A percentile compares a stretch with the other conserved stretches of the same genome.
Conservation (phyloP, 1,140 invertebrate species). For the Lordiphosa clarofinis region DNA sequence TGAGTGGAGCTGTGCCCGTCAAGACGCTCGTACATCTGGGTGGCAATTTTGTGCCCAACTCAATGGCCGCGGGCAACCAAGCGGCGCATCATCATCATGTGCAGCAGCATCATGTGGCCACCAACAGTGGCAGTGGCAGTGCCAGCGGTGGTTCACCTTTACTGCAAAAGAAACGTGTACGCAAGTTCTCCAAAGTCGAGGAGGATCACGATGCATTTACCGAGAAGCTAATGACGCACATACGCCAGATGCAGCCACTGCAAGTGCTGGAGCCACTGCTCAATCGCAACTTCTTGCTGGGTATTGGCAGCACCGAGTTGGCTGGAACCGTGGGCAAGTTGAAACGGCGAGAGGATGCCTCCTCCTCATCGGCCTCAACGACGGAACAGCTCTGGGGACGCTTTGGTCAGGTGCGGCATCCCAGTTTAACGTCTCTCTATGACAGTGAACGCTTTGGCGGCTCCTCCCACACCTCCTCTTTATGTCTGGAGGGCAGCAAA, state of each 20-base stretch:
- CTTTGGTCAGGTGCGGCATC: slow-evolving; percentile 87
- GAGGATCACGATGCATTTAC: slow-evolving; percentile 96
- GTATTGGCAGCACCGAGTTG: slow-evolving; percentile 5
- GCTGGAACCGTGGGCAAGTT: background rate
- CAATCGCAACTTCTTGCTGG: slow-evolving; percentile 85
- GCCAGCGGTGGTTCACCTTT: slow-evolving; percentile 22
- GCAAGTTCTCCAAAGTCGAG: slow-evolving; percentile 91
- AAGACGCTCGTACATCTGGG: too few species aligned
- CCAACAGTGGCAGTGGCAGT: slow-evolving; percentile 1
- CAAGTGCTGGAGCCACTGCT: slow-evolving; percentile 93
- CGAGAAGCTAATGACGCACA: slow-evolving; percentile 91
- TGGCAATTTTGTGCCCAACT: too few species aligned
- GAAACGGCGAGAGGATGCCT: too few species aligned
- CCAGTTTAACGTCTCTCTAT: slow-evolving; percentile 79
- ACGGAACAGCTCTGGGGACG: slow-evolving; percentile 23
- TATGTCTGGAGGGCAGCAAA: slow-evolving; percentile 77
- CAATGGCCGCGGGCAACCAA: too few species aligned
- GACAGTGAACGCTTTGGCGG: slow-evolving; percentile 68
- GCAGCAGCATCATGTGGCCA: too few species aligned
- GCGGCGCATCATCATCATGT: background rate
- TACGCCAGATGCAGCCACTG: slow-evolving; percentile 90
- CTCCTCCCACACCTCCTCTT: slow-evolving; percentile 83
- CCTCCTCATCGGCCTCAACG: background rate
- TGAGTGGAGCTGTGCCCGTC: slow-evolving; percentile 25
- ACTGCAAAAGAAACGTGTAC: slow-evolving; percentile 84